Conservation (phyloP, 2,113 vertebrate genomes). For the Labeo catla region DNA sequence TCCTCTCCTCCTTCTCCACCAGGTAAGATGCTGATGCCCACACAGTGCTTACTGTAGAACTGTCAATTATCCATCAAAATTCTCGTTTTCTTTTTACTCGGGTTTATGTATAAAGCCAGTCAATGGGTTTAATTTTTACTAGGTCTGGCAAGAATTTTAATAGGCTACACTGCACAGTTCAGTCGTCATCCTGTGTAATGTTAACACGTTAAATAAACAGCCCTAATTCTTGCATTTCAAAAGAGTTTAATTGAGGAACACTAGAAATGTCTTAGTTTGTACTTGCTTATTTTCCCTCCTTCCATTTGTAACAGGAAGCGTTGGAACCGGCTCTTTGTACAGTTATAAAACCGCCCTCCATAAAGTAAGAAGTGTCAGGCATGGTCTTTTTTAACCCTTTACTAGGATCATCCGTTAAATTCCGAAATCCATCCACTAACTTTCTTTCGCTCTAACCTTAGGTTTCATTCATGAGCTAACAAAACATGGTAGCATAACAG, state of each 20-base stretch:
- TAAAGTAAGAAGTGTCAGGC: constrained; percentile 65
- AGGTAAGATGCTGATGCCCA: constrained; percentile 73
- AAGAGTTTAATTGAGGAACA: not conserved
- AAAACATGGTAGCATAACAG: not conserved
- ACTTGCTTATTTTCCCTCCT: constrained; percentile 30
- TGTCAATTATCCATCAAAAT: not conserved
- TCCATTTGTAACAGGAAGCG: constrained; percentile 52
- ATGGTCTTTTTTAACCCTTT: not conserved
- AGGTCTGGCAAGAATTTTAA: too few relatives aligned
- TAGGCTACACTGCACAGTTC: too few relatives aligned
- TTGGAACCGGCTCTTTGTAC: constrained; percentile 62
- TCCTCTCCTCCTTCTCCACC: constrained; percentile 75
- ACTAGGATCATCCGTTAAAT: not conserved
- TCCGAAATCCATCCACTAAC: not conserved
- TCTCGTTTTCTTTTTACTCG: not conserved
- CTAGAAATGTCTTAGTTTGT: not conserved
- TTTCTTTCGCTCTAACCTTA: constrained; percentile 13
- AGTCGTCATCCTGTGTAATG: too few relatives aligned
- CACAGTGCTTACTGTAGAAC: not conserved
- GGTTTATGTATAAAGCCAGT: not conserved
- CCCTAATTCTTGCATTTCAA: not conserved
- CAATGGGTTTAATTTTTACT: too few relatives aligned
- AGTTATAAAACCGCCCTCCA: constrained; percentile 59
- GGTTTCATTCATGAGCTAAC: constrained; percentile 12
- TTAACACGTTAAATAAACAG: not conserved